Conservation (phyloP, 2,797 vertebrate species). For the Leptodactylus fallax region DNA sequence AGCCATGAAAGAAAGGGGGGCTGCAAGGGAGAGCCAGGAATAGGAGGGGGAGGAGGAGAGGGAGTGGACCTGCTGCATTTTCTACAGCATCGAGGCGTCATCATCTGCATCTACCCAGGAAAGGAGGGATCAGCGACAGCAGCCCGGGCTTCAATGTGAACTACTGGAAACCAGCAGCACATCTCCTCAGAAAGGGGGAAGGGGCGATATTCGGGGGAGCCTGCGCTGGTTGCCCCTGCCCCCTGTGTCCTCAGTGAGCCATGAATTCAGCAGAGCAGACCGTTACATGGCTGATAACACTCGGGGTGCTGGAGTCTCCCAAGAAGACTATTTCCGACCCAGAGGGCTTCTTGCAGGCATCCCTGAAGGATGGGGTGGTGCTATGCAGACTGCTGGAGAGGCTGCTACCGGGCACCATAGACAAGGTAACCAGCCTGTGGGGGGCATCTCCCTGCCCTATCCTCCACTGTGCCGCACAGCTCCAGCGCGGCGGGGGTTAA, state of each 20-base stretch:
- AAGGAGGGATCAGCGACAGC: conserved; percentile 72
- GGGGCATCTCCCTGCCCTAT: too few species aligned
- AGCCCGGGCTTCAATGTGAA: conserved; percentile 72
- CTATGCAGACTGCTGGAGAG: conserved; percentile 91
- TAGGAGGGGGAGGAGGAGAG: conserved; percentile 57
- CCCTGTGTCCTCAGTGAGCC: conserved; percentile 66
- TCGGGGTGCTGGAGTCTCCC: conserved; percentile 95
- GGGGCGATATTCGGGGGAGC: conserved; percentile 53
- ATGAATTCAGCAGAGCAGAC: conserved; percentile 97
- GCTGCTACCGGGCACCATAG: conserved; percentile 90
- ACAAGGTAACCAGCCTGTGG: conserved; percentile 80
- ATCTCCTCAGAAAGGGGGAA: conserved; percentile 41
- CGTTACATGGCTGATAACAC: conserved; percentile 95
- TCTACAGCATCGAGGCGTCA: conserved; percentile 81
- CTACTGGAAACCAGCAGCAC: conserved; percentile 59
- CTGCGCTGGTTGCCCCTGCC: conserved; percentile 45
- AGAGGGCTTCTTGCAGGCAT: conserved; percentile 87
- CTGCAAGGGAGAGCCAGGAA: conserved; percentile 66
- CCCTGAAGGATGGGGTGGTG: conserved; percentile 92
- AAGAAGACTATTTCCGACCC: conserved; percentile 96
- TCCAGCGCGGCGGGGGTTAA: conserved; percentile 30
- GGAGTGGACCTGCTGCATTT: conserved; percentile 77
- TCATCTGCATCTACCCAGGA: conserved; percentile 79
- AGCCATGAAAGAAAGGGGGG: conserved; percentile 70
- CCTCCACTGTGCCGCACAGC: too few species aligned